Percentiles rank a stretch among this genome's conserved stretches.
phyloP scores from a whole-genome alignment of 1,140 invertebrate species.

The Drosophila virilis region DNA sequence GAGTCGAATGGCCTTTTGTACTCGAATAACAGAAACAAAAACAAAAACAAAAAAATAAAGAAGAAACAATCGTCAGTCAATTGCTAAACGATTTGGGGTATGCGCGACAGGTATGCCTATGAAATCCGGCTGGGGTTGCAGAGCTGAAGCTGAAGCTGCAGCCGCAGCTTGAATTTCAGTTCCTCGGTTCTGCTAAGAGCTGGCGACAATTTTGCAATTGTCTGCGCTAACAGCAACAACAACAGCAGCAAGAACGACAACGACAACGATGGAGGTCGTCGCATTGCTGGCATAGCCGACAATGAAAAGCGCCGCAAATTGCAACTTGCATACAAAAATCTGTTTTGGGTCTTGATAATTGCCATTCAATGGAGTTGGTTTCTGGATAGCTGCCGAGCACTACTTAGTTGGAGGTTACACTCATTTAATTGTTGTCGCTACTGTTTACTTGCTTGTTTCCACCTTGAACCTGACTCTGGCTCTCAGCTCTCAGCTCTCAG shows the following conservation, averaged over 20 bases:
- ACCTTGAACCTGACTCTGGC: slow-evolving; percentile 47
- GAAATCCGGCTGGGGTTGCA: slow-evolving; percentile 37
- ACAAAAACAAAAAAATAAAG: slow-evolving; percentile 10
- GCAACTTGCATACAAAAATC: slow-evolving; percentile 77
- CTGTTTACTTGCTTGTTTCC: slow-evolving; percentile 43
- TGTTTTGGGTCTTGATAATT: slow-evolving; percentile 76
- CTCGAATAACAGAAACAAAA: slow-evolving; percentile 13
- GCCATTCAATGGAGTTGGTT: slow-evolving; percentile 53
- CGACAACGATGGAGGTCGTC: slow-evolving; percentile 72
- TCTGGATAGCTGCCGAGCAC: slow-evolving; percentile 27
- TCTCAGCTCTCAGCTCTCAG: neutral
- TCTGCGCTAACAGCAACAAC: slow-evolving; percentile 40
- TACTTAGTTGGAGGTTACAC: slow-evolving; percentile 9
- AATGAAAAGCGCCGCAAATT: slow-evolving; percentile 79
- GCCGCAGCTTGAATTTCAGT: slow-evolving; percentile 34
- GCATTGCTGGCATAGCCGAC: slow-evolving; percentile 75
- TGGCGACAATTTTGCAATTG: slow-evolving; percentile 82
- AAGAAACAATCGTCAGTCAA: slow-evolving; percentile 76
- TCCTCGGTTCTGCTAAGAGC: slow-evolving; percentile 27
- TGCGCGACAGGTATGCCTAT: slow-evolving; percentile 79
- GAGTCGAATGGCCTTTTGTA: slow-evolving; percentile 44
- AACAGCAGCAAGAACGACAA: slow-evolving; percentile 24
- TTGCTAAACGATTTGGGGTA: slow-evolving; percentile 79
- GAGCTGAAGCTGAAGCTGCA: neutral
- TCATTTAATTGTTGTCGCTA: slow-evolving; percentile 73